Conservation (phyloP, 2,888 invertebrate species). For the Trisateles emortualis region DNA sequence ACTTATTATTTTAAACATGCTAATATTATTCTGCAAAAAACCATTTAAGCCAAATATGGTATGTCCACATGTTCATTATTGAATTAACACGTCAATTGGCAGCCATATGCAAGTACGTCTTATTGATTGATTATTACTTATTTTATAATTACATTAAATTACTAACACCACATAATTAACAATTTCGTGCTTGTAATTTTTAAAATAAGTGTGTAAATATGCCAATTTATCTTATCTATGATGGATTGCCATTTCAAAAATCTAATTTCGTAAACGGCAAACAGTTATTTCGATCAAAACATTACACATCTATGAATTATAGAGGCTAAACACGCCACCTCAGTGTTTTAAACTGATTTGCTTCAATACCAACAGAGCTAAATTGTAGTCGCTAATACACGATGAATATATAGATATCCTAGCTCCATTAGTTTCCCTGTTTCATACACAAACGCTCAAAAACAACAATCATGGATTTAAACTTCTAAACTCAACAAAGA, state of each 20-base stretch:
- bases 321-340: neutral
- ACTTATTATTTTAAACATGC: no score
- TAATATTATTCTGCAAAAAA: constrained; percentile 22
- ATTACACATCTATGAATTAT: neutral
- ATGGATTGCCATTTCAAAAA: no score
- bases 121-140: constrained; percentile 16
- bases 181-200: constrained; percentile 1
- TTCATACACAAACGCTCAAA: constrained; percentile 10
- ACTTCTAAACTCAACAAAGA: constrained; percentile 36
- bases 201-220: neutral
- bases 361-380: constrained; percentile 27
- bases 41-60: constrained; percentile 33
- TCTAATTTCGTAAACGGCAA: neutral
- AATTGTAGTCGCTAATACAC: constrained; percentile 27
- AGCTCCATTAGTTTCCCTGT: constrained; percentile 39
- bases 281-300: neutral
- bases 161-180: constrained; percentile 15
- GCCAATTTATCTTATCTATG: neutral
- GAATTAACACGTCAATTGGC: constrained; percentile 19
- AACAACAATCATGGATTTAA: neutral
- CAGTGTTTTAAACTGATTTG: constrained; percentile 17
- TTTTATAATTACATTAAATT: constrained; percentile 10
- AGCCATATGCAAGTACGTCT: constrained; percentile 21
- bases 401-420: constrained; percentile 28
- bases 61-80: constrained; percentile 30